Conservation (phyloP, 2,113 vertebrate species). For the Aldabrachelys gigantea region DNA sequence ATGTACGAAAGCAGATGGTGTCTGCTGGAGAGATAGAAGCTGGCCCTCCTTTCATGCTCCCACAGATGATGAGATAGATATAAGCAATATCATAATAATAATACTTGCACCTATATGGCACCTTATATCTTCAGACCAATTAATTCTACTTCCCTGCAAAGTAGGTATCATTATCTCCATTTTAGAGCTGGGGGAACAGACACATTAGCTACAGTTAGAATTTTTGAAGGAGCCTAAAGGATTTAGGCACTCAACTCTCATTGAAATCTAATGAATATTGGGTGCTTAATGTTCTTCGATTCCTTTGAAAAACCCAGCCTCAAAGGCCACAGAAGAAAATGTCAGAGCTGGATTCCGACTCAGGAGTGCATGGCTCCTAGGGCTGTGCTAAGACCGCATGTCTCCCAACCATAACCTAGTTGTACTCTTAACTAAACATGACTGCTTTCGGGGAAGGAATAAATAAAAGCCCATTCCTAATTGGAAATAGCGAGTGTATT, state of each 20-base stretch:
- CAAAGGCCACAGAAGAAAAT: background rate
- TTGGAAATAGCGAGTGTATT: slow-evolving; percentile 52
- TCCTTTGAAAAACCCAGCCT: background rate
- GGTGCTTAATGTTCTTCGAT: background rate
- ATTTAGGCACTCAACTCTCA: background rate
- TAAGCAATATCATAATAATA: background rate
- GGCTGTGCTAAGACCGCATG: background rate
- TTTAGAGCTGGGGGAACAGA: background rate
- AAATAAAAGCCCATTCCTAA: slow-evolving; percentile 37
- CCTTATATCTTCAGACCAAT: background rate
- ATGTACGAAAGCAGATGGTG: background rate
- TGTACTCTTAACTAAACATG: background rate
- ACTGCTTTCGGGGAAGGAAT: slow-evolving; percentile 38
- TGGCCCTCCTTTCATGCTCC: background rate
- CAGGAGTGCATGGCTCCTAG: background rate
- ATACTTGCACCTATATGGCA: background rate
- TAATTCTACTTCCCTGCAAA: background rate
- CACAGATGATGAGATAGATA: background rate
- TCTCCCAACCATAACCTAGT: background rate
- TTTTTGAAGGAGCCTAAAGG: background rate
- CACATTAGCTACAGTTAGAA: too few species aligned
- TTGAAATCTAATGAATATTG: background rate
- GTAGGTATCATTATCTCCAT: background rate
- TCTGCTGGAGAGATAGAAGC: background rate
- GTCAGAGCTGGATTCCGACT: background rate